Conservation (phyloP, 2,113 vertebrate genomes). For the Chloropsis hardwickii region DNA sequence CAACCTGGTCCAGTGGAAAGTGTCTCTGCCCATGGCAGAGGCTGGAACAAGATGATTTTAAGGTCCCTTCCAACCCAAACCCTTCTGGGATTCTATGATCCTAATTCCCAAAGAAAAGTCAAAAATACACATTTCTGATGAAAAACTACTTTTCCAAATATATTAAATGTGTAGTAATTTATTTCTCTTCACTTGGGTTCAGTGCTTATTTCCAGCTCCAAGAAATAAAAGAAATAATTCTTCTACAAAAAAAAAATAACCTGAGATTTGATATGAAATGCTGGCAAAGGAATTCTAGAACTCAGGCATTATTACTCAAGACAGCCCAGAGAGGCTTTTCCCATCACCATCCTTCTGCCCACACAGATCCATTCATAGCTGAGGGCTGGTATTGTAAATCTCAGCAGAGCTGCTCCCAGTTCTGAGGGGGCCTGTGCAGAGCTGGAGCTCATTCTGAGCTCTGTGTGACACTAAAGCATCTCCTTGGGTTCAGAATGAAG, state of each 20-base stretch:
- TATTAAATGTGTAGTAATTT: neutral
- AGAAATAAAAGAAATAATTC: neutral
- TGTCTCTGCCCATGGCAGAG: neutral
- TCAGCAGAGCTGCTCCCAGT: neutral
- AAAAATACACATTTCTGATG: neutral
- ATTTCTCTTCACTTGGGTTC: neutral
- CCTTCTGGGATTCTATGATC: neutral
- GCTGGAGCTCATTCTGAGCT: neutral
- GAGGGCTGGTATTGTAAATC: neutral
- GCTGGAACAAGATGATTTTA: neutral
- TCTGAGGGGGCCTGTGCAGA: neutral
- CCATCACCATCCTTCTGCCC: neutral
- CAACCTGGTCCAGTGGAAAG: neutral
- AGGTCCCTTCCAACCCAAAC: neutral
- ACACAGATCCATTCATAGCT: neutral
- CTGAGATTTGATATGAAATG: neutral
- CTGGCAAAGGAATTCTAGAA: neutral
- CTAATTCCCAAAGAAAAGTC: neutral
- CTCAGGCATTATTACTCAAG: neutral
- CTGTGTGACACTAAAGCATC: neutral
- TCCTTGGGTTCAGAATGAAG: neutral
- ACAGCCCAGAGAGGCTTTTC: neutral
- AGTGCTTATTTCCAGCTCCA: neutral
- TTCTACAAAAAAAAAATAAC: neutral
- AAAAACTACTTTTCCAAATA: neutral